Percentiles rank a stretch among this genome's conserved stretches.
Conservation (phyloP, 2,113 vertebrate genomes). For the Hydrolagus affinis region DNA sequence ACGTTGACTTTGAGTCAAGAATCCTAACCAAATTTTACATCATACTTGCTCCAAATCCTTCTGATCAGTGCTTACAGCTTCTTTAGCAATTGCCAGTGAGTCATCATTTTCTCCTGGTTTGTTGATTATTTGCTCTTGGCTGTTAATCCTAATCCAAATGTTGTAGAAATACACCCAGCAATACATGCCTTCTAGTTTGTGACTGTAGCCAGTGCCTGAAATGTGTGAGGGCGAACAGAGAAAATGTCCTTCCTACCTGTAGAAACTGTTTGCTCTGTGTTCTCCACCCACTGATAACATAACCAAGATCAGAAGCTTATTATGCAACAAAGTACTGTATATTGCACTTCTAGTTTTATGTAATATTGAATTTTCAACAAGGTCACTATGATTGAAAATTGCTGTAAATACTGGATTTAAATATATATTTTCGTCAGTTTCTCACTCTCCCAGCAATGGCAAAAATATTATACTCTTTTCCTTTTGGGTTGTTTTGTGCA, state of each 20-base stretch:
- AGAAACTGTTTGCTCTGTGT: neutral
- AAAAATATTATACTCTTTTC: neutral
- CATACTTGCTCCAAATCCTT: too few species aligned
- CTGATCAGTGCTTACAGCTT: too few species aligned
- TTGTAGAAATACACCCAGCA: neutral
- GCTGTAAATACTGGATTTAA: neutral
- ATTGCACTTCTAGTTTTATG: too few species aligned
- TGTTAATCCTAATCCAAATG: neutral
- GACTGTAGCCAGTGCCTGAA: neutral
- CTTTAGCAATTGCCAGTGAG: too few species aligned
- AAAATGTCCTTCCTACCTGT: neutral
- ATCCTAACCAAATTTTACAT: too few species aligned
- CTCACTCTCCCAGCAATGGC: neutral
- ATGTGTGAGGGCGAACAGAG: neutral
- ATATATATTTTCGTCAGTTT: neutral
- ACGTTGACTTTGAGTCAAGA: too few species aligned
- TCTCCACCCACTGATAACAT: neutral
- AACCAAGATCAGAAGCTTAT: neutral
- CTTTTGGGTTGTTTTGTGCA: neutral
- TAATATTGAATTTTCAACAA: too few species aligned
- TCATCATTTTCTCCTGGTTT: too few species aligned
- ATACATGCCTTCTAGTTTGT: too few species aligned
- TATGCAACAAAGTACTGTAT: neutral
- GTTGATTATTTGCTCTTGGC: too few species aligned
- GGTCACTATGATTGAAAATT: neutral